phyloP scores from a whole-genome alignment of 2,888 invertebrate species.

The Phyllotreta striolata region DNA sequence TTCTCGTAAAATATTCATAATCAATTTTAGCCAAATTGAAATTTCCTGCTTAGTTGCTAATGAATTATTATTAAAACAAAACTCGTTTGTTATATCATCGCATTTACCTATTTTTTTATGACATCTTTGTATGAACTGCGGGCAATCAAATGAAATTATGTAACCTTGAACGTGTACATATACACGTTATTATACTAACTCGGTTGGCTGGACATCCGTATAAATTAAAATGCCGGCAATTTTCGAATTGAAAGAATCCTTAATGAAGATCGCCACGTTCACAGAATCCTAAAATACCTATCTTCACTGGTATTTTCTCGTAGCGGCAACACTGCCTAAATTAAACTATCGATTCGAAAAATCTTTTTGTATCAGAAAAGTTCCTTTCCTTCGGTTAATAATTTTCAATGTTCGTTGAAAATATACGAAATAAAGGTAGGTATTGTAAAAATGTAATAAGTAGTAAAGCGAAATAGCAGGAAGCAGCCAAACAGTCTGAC shows the following conservation, averaged over 20 bases:
- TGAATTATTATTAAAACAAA: constrained; percentile 1
- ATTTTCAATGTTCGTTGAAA: too few relatives aligned
- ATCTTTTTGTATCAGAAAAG: too few relatives aligned
- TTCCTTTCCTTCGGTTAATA: too few relatives aligned
- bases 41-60: neutral
- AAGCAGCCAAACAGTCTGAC: too few relatives aligned
- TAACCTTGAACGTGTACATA: constrained; percentile 10
- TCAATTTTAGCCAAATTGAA: neutral
- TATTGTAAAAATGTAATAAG: too few relatives aligned
- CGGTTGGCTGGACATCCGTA: constrained; percentile 4
- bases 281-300: too few relatives aligned
- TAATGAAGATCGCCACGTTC: too few relatives aligned
- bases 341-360: too few relatives aligned
- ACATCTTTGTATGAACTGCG: constrained; percentile 3
- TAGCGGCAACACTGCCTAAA: too few relatives aligned
- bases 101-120: constrained; percentile 3
- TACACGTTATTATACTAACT: neutral
- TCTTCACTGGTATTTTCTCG: too few relatives aligned
- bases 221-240: constrained; percentile 7
- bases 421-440: too few relatives aligned
- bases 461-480: too few relatives aligned
- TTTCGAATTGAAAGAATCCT: neutral
- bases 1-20: neutral
- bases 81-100: constrained; percentile 17
- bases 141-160: constrained; percentile 10